These are phyloP conservation scores for Acanthacorydalis orientalis DNA, from an alignment of 2,888 invertebrate species.

Conservation along the genomic window DNA sequence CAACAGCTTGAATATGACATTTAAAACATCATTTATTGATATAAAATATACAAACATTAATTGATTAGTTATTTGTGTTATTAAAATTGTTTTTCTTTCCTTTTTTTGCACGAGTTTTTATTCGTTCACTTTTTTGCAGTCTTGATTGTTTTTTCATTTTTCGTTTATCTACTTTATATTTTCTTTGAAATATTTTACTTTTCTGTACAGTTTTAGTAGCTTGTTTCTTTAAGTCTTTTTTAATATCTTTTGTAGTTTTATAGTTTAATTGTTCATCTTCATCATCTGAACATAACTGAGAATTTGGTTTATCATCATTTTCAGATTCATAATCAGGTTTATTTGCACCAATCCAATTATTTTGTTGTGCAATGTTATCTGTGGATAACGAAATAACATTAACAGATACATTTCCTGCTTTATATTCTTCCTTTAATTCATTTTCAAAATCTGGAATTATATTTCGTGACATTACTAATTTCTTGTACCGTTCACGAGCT, in stretches of 20 bases:
- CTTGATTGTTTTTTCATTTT: constrained; percentile 51
- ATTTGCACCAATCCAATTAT: constrained; percentile 58
- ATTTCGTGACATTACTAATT: constrained; percentile 51
- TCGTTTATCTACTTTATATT: constrained; percentile 49
- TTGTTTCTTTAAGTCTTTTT: constrained; percentile 49
- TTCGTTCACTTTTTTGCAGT: constrained; percentile 25
- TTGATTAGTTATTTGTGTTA: not conserved
- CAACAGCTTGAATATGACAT: no score
- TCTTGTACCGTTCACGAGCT: constrained; percentile 49
- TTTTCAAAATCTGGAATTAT: constrained; percentile 54
- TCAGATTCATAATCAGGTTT: constrained; percentile 23
- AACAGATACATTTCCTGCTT: constrained; percentile 61
- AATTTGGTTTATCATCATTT: constrained; percentile 16
- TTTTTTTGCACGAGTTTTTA: constrained; percentile 22
- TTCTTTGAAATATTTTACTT: constrained; percentile 60
- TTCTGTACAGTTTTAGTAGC: constrained; percentile 57
- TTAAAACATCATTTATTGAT: not conserved
- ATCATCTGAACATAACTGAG: constrained; percentile 18
- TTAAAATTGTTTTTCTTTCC: constrained; percentile 25
- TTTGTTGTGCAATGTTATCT: constrained; percentile 48
- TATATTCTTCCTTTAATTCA: constrained; percentile 50
- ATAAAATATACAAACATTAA: constrained; percentile 5
- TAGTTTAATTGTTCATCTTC: constrained; percentile 22
- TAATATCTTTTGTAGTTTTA: constrained; percentile 47
- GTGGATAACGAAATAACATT: constrained; percentile 60